Base-by-base conservation (phyloP, 2,113 vertebrate genomes). In the Mormyrus iriodes region DNA sequence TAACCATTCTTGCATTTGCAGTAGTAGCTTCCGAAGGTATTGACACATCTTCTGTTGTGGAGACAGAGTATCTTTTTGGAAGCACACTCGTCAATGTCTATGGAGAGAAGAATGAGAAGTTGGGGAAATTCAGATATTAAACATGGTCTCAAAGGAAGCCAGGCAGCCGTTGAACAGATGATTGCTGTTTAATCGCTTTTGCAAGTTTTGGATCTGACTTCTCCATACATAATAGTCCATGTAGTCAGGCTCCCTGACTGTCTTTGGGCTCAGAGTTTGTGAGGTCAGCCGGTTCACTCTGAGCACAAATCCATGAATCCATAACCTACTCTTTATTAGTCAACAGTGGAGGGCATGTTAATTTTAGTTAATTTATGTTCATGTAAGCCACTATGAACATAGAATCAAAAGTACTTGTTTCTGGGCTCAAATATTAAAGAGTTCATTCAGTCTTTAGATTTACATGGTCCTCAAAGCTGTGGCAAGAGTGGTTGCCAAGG, bases 21-120 rank as follows among this genome's bases (percentile, higher is more conserved):
- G 93, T 95, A 98, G 94, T 97, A 99, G 93, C 97, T 99, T 82
- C 98, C 98, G 89, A 99, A 99, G 0, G 98, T 99, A 94, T 99
- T 99, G 87, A 97, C 90, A 0, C 98, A 99, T 92, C 96, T 97
- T 87, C 97, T 95, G 91, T 97, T 97, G 91, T 95, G 94, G 0
- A 97, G 96, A 89, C 98, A 99, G 46, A 96, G 89, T 85, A 94
- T 95, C 94, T 93, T 96, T 76, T 95, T 95, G 24, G 94, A 95
- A 39, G 95, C 94, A 85, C 98, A 99, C 89, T 99, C 98, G 91
- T 99, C 96, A 53, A 97, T 93, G 91, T 99, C 98, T 99, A 84
- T 58, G 88, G 61, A 5, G 15, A 83, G 49, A 42, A 55, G 35
- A 58, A 44, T 53, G 31, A 87, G 3, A 24, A 31, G 21, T 27